Evolutionary conservation across 1,140 invertebrate species (phyloP), one percentile per base, ranked within the genome.

Genomic region (Drosophila eugracilis): DNA sequence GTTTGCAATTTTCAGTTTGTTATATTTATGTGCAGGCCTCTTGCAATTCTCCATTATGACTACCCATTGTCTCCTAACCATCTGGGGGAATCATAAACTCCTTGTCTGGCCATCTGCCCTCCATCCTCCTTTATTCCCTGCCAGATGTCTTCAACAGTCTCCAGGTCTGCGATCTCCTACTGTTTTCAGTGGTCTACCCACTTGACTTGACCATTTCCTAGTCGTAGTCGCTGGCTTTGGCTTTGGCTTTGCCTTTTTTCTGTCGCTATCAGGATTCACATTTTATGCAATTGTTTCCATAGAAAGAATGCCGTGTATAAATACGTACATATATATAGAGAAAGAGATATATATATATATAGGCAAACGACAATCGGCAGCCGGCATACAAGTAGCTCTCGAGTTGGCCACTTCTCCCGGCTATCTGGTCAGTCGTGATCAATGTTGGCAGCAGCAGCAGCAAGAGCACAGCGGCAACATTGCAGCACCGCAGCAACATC

Each of bases 241-340:
- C n/a, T n/a, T n/a, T 59, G 36, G 22, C 57, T 62, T 36, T 47
- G 26, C 6, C 41, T 53, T 47, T 42, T 63, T 78, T 62, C 75
- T 75, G 73, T 86, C 44, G 83, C 83, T 86, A 86, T 86, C 83
- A 81, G 81, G 74, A 86, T 86, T 86, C 81, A 75, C 81, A 86
- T 86, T 86, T 88, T 86, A 86, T 86, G 83, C 81, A 86, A 86
- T 88, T 86, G 83, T 86, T 86, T 86, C 83, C 75, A 88, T 86
- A 88, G 83, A 86, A 86, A 86, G 84, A 86, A 86, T 88, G 75
- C 48, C 65, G 65, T 75, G 66, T 88, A 78, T 78, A 83, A 86
- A 88, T 78, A 50, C 22, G 45, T 41, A 17, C 32, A 36, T 52
- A 49, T 42, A 22, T 45, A 41, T 15, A 41, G 5, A n/a, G 0